These are phyloP conservation scores for Theristicus caerulescens DNA, from an alignment of 2,113 vertebrate genomes.

Conservation along the genomic window DNA sequence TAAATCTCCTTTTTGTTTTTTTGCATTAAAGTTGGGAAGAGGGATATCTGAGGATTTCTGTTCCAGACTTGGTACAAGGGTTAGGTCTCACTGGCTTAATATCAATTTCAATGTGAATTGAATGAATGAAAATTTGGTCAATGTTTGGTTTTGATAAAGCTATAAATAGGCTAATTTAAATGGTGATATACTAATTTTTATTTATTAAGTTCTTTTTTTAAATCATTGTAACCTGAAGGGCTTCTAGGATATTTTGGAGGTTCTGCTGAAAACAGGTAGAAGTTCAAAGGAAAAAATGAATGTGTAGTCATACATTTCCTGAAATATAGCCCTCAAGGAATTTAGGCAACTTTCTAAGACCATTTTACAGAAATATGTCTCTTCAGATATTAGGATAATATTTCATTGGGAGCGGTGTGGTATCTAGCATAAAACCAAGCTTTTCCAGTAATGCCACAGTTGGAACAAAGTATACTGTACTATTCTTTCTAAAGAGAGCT, in stretches of 20 bases:
- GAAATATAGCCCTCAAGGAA: background rate
- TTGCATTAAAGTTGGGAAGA: background rate
- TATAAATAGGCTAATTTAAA: background rate
- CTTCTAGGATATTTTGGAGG: background rate
- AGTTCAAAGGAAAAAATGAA: background rate
- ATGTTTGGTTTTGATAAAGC: background rate
- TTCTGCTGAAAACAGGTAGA: background rate
- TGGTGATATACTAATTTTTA: background rate
- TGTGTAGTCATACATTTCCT: background rate
- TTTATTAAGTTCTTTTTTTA: background rate
- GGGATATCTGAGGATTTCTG: background rate
- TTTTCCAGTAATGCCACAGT: background rate
- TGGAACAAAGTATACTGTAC: background rate
- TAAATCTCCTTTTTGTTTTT: background rate
- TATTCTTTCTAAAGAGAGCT: background rate
- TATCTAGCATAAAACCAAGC: background rate
- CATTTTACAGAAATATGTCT: background rate
- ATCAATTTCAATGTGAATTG: background rate
- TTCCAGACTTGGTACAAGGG: background rate
- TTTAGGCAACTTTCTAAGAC: background rate
- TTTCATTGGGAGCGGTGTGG: background rate
- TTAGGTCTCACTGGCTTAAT: background rate
- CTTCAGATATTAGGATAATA: background rate
- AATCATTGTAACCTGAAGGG: background rate
- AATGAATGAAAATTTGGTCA: background rate